Percentiles rank a stretch among this genome's conserved stretches.
Evolutionary conservation across 2,888 invertebrate genomes (phyloP).

Genomic region (Slavum lentiscoides): DNA sequence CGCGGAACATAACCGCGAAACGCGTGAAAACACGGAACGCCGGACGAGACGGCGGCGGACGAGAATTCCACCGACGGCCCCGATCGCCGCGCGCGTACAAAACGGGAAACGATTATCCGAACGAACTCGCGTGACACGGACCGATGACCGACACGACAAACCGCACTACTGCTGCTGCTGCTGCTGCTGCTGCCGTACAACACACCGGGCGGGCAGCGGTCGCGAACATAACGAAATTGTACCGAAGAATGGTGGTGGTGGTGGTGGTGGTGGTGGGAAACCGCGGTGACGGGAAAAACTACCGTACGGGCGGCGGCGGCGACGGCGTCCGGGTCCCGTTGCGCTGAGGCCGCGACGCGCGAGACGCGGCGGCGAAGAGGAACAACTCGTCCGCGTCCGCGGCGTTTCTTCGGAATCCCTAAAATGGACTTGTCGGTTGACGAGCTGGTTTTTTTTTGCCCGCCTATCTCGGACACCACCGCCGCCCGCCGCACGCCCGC

Average conservation of each 20-base stretch:
- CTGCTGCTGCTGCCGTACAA: no score
- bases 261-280: constrained; percentile 27
- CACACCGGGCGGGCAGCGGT: no score
- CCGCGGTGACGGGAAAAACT: constrained; percentile 32
- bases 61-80: no score
- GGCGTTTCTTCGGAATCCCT: constrained; percentile 50
- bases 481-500: constrained; percentile 18
- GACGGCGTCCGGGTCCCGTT: constrained; percentile 32
- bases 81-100: no score
- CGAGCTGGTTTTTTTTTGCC: constrained; percentile 42
- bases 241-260: no score
- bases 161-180: not conserved
- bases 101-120: not conserved
- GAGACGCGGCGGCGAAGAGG: constrained; percentile 23
- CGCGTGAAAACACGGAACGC: not conserved
- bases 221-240: no score
- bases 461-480: no score
- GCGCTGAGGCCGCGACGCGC: not conserved
- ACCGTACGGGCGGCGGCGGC: constrained; percentile 23
- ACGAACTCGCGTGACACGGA: constrained; percentile 34
- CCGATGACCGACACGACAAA: constrained; percentile 26
- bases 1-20: constrained; percentile 25
- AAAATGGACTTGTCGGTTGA: constrained; percentile 47
- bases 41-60: no score
- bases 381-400: constrained; percentile 35